Conservation (phyloP, 2,797 vertebrate species). For the Syngnathus rostellatus region DNA sequence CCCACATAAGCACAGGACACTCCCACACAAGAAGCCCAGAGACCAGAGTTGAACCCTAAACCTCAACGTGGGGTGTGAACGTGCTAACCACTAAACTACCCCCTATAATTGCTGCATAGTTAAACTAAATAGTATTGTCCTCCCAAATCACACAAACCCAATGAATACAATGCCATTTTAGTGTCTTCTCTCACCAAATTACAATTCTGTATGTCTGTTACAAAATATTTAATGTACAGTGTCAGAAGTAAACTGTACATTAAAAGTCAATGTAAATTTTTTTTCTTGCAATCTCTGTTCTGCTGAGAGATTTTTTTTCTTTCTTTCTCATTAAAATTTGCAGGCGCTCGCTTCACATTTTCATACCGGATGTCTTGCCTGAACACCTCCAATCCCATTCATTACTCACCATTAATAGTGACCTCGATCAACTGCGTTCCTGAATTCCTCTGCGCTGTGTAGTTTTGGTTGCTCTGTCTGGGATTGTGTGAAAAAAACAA, state of each 20-base stretch:
- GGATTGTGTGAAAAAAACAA: conserved; percentile 6
- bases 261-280: not conserved
- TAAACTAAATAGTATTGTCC: conserved; percentile 1
- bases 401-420: conserved; percentile 51
- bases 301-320: too few species aligned
- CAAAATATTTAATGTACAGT: not conserved
- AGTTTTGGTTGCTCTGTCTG: conserved; percentile 50
- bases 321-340: too few species aligned
- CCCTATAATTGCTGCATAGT: not conserved
- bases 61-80: not conserved
- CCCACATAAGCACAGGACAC: not conserved
- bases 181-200: not conserved
- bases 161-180: not conserved
- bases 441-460: conserved; percentile 36
- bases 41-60: not conserved
- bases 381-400: not conserved
- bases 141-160: not conserved
- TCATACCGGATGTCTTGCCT: too few species aligned
- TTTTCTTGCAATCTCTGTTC: too few species aligned
- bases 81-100: not conserved
- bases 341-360: too few species aligned
- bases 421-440: conserved; percentile 46
- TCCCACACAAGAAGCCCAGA: not conserved
- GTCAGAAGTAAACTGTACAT: not conserved
- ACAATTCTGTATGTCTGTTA: not conserved